Evolutionary conservation across 2,888 invertebrate species (phyloP).

Genomic region (Meandrusa payeni): DNA sequence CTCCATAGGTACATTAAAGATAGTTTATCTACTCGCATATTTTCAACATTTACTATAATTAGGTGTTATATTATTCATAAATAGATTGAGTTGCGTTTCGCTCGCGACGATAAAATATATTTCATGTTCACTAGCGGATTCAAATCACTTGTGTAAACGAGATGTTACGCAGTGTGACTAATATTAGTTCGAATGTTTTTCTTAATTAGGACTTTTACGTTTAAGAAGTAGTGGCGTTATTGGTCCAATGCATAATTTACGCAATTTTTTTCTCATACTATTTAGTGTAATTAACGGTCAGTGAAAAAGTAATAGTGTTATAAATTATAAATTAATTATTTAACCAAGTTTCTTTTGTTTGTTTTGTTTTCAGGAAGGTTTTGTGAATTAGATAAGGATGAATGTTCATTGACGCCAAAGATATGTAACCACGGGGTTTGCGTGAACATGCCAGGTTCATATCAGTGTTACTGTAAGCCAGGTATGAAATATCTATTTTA

Average conservation of each 20-base stretch:
- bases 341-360: too few species aligned
- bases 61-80: slow-evolving; percentile 19
- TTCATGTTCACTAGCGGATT: slow-evolving; percentile 21
- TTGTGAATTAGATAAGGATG: slow-evolving; percentile 86
- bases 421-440: slow-evolving; percentile 92
- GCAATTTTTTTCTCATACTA: slow-evolving; percentile 21
- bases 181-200: slow-evolving; percentile 35
- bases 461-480: slow-evolving; percentile 92
- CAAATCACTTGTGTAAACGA: slow-evolving; percentile 54
- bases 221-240: slow-evolving; percentile 19
- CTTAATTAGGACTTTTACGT: slow-evolving; percentile 26
- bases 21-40: slow-evolving; percentile 20
- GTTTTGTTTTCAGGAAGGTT: slow-evolving; percentile 62
- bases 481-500: too few species aligned
- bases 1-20: slow-evolving; percentile 7
- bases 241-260: slow-evolving; percentile 26
- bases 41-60: slow-evolving; percentile 21
- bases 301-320: slow-evolving; percentile 4
- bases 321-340: too few species aligned
- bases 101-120: slow-evolving; percentile 16
- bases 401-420: slow-evolving; percentile 82
- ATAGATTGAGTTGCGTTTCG: slow-evolving; percentile 20
- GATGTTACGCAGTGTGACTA: slow-evolving; percentile 39
- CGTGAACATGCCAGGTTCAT: slow-evolving; percentile 86
- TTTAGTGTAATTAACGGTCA: slow-evolving; percentile 27